phyloP scores from a whole-genome alignment of 2,113 vertebrate species.

The Cyrtonyx montezumae region DNA sequence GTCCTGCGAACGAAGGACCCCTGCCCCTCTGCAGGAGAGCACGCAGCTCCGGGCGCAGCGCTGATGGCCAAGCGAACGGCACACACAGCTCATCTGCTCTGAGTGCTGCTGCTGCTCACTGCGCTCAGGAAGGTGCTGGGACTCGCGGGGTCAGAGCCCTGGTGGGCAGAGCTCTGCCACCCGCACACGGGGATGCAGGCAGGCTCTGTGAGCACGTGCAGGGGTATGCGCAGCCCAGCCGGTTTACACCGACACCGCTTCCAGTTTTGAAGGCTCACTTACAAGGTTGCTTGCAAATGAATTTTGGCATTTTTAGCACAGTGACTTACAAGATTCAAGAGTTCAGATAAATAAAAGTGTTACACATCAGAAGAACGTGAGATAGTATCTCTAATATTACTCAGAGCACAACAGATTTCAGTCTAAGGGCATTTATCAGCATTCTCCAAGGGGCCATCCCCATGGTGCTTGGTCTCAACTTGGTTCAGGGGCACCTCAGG shows the following conservation, averaged over 20 bases:
- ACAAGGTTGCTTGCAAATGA: not conserved
- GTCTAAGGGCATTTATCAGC: not conserved
- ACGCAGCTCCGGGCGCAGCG: conserved; percentile 20
- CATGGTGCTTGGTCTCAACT: fast-evolving
- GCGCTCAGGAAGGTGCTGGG: not conserved
- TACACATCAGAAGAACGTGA: not conserved
- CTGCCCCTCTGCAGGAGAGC: not conserved
- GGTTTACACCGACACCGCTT: not conserved
- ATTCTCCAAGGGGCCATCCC: fast-evolving
- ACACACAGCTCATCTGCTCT: not conserved
- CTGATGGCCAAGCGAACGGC: not conserved
- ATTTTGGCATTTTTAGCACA: not conserved
- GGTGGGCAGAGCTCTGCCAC: not conserved
- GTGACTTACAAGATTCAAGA: not conserved
- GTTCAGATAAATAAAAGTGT: not conserved
- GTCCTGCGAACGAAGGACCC: not conserved
- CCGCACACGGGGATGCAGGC: too few relatives aligned
- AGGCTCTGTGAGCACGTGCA: not conserved
- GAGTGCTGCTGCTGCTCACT: not conserved
- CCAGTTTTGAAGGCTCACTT: not conserved
- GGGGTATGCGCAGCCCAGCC: not conserved
- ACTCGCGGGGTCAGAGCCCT: not conserved
- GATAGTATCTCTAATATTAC: not conserved
- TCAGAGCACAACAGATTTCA: not conserved
- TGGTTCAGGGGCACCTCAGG: not conserved